These are phyloP conservation scores for Drosophila tropicalis DNA, from an alignment of 1,140 invertebrate genomes.

Conservation along the genomic window DNA sequence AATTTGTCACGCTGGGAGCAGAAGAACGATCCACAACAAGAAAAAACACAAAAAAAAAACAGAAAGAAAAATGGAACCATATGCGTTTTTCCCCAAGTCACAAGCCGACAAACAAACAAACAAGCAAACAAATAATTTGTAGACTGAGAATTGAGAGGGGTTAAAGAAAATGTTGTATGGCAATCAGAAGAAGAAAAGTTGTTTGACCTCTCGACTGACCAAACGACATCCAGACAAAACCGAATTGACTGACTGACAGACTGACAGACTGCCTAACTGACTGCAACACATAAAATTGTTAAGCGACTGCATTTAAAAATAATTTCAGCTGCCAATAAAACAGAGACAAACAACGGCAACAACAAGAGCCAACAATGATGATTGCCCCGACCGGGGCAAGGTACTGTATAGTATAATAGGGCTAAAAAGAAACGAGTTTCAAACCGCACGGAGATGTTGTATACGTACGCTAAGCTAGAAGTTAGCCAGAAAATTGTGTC, in stretches of 20 bases:
- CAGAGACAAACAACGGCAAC: constrained; percentile 22
- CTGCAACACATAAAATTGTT: constrained; percentile 73
- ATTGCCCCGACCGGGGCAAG: constrained; percentile 40
- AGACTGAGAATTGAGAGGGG: background rate
- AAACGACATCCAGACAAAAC: background rate
- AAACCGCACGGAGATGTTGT: constrained; percentile 47
- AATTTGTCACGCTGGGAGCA: constrained; percentile 67
- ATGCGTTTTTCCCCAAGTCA: constrained; percentile 47
- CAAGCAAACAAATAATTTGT: constrained; percentile 63
- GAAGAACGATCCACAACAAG: constrained; percentile 5
- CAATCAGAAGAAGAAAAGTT: constrained; percentile 66
- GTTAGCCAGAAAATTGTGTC: constrained; percentile 71
- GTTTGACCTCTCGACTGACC: constrained; percentile 73
- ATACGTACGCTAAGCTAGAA: background rate
- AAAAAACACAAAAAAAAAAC: background rate
- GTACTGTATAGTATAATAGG: constrained; percentile 51
- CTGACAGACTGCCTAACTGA: constrained; percentile 37
- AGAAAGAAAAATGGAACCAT: constrained; percentile 40
- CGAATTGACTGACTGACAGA: constrained; percentile 45
- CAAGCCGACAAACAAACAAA: constrained; percentile 53
- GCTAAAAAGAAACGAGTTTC: constrained; percentile 64
- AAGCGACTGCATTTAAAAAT: constrained; percentile 80
- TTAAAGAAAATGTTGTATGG: constrained; percentile 18
- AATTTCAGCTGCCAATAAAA: constrained; percentile 80
- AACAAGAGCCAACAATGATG: constrained; percentile 31